Percentiles rank a stretch among this genome's conserved stretches.
phyloP scores from a whole-genome alignment of 2,888 invertebrate species.

The Taphrorychus bicolor region DNA sequence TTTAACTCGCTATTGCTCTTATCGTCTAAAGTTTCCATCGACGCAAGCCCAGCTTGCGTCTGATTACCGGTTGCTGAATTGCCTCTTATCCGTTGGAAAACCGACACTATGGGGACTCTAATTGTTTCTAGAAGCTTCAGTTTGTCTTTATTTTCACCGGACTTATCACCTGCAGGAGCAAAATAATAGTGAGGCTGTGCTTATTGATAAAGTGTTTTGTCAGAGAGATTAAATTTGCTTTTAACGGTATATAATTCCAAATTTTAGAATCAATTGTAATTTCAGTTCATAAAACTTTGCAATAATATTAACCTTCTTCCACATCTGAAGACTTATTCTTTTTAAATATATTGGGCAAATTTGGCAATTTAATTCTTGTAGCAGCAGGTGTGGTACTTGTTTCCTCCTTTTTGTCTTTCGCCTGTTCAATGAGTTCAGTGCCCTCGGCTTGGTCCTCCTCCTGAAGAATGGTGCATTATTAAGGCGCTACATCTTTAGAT shows the following conservation, averaged over 20 bases:
- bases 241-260: too few species aligned
- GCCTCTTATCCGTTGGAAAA: slow-evolving; percentile 61
- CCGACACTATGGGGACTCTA: slow-evolving; percentile 67
- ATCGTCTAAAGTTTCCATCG: slow-evolving; percentile 81
- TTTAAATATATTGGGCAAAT: slow-evolving; percentile 65
- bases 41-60: slow-evolving; percentile 74
- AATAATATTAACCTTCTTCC: slow-evolving; percentile 40
- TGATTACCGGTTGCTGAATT: slow-evolving; percentile 50
- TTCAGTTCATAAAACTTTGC: not conserved
- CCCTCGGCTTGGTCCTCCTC: slow-evolving; percentile 60
- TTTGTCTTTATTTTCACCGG: slow-evolving; percentile 58
- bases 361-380: slow-evolving; percentile 61
- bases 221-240: too few species aligned
- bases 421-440: slow-evolving; percentile 55
- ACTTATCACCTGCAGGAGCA: slow-evolving; percentile 52
- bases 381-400: slow-evolving; percentile 50
- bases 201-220: too few species aligned
- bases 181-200: too few species aligned
- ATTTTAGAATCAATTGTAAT: too few species aligned
- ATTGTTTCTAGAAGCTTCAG: slow-evolving; percentile 66
- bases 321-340: slow-evolving; percentile 58
- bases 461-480: slow-evolving; percentile 37
- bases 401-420: slow-evolving; percentile 51
- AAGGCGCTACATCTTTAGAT: not conserved
- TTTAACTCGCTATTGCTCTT: slow-evolving; percentile 76